These are phyloP conservation scores for Miniopterus natalensis DNA, from an alignment of 2,113 vertebrate species.

Conservation along the genomic window DNA sequence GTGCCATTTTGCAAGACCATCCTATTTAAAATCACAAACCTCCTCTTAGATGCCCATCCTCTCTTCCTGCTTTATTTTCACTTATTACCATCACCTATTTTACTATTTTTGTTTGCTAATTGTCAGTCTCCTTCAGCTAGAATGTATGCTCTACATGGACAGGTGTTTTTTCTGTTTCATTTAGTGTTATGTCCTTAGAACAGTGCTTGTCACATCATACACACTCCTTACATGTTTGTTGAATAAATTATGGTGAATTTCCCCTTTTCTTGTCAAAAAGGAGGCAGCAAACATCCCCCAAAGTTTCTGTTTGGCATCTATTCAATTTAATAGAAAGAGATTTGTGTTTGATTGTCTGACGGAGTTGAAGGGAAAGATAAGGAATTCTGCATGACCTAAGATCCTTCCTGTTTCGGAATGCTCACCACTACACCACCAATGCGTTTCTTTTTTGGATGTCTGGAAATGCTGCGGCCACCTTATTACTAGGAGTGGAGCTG, in stretches of 20 bases:
- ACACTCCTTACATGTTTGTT: not conserved
- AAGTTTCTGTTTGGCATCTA: not conserved
- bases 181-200: not conserved
- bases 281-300: not conserved
- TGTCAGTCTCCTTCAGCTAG: not conserved
- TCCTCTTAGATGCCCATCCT: not conserved
- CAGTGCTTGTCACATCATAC: not conserved
- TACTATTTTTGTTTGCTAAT: not conserved
- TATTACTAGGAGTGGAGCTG: not conserved
- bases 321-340: not conserved
- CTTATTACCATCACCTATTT: not conserved
- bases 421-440: slow-evolving; percentile 89
- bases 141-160: not conserved
- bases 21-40: not conserved
- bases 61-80: not conserved
- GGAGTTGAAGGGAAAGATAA: not conserved
- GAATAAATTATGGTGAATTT: not conserved
- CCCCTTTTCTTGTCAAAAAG: not conserved
- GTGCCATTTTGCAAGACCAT: not conserved
- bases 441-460: not conserved
- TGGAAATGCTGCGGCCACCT: not conserved
- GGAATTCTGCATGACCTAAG: not conserved
- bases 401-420: slow-evolving; percentile 80
- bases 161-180: not conserved
- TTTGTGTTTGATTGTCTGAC: slow-evolving; percentile 3